phyloP scores from a whole-genome alignment of 2,888 invertebrate genomes.

The Leistus spinibarbis region DNA sequence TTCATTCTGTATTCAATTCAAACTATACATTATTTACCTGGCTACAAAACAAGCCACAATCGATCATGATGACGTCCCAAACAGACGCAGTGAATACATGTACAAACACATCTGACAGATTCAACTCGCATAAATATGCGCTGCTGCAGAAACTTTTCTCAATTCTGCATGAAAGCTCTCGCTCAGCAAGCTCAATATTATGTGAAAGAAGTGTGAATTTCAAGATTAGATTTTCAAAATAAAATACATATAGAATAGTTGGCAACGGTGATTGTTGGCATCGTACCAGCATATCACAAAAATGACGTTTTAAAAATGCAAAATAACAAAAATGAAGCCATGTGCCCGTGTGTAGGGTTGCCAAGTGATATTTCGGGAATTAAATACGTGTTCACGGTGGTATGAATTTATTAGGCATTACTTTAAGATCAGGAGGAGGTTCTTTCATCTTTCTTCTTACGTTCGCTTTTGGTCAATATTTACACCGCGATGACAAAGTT shows the following conservation, averaged over 20 bases:
- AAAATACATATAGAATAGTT: constrained; percentile 24
- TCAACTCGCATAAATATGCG: neutral
- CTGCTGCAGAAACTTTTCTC: neutral
- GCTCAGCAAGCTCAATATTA: neutral
- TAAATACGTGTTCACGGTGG: constrained; percentile 7
- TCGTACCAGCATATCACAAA: neutral
- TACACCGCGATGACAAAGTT: constrained; percentile 11
- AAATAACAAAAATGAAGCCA: constrained; percentile 17
- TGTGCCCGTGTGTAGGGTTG: neutral
- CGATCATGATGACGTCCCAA: neutral
- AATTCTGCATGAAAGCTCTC: neutral
- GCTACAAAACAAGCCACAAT: neutral
- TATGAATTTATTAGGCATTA: constrained; percentile 26
- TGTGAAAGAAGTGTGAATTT: constrained; percentile 21
- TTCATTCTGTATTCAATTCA: neutral
- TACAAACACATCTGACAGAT: neutral
- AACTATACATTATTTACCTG: neutral
- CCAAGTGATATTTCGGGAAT: constrained; percentile 25
- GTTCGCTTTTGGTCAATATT: constrained; percentile 21
- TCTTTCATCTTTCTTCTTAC: neutral
- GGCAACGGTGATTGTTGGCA: constrained; percentile 23
- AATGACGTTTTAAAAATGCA: neutral
- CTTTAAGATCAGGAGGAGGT: neutral
- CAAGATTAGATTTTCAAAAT: constrained; percentile 28
- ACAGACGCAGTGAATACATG: neutral